These are phyloP conservation scores for Chionomys nivalis DNA, from an alignment of 2,113 vertebrate species.

Conservation along the genomic window DNA sequence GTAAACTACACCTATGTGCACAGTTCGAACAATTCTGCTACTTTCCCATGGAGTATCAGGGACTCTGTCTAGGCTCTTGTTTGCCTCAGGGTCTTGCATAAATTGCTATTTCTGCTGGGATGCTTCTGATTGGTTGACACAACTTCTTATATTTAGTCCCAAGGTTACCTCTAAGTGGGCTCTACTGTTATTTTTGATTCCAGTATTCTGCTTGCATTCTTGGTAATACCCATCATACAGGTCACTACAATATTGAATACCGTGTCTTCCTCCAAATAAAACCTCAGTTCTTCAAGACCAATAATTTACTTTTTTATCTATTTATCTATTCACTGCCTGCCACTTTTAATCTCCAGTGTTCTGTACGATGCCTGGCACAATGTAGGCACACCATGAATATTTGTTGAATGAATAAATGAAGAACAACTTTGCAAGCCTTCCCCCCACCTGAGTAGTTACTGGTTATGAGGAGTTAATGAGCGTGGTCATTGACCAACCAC, in stretches of 20 bases:
- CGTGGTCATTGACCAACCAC: neutral
- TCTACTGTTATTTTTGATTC: neutral
- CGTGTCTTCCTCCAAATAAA: neutral
- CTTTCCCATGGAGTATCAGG: neutral
- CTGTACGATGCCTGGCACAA: neutral
- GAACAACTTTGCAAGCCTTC: neutral
- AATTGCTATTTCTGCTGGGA: neutral
- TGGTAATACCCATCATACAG: neutral
- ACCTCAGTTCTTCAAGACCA: neutral
- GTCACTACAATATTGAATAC: neutral
- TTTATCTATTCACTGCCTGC: neutral
- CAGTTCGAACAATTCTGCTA: neutral
- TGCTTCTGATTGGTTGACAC: neutral
- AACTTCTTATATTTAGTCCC: neutral
- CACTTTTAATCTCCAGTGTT: neutral
- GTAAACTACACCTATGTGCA: neutral
- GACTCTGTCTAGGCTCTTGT: neutral
- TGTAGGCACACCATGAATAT: fast-evolving
- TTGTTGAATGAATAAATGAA: neutral
- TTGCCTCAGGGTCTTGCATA: neutral
- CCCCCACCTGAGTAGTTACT: neutral
- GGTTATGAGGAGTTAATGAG: neutral
- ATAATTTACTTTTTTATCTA: neutral
- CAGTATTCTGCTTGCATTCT: neutral
- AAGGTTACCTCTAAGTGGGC: neutral